A percentile compares a stretch with the other conserved stretches of the same genome.
phyloP scores from a whole-genome alignment of 1,140 invertebrate genomes.

The Belonocnema kinseyi region DNA sequence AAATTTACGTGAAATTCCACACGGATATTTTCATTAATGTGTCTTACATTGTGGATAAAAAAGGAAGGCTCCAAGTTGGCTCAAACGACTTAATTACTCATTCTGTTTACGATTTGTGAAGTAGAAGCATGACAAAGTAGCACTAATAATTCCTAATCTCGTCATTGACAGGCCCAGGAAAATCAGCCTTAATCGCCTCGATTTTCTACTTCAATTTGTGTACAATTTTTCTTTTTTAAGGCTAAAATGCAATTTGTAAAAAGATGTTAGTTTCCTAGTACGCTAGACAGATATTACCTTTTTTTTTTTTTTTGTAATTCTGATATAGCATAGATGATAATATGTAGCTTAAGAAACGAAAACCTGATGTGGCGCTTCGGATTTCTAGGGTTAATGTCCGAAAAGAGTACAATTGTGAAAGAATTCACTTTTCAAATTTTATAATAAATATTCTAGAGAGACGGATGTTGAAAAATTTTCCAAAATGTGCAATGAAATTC shows the following conservation, averaged over 20 bases:
- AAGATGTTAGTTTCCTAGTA: slow-evolving; percentile 46
- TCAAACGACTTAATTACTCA: slow-evolving; percentile 10
- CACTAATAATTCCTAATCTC: background rate
- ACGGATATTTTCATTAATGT: too few relatives aligned
- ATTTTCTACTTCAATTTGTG: slow-evolving; percentile 32
- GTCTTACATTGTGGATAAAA: too few relatives aligned
- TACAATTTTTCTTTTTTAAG: slow-evolving; percentile 41
- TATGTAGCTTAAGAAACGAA: slow-evolving; percentile 29
- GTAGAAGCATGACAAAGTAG: slow-evolving; percentile 30
- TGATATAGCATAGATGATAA: slow-evolving; percentile 34
- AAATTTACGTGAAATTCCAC: too few relatives aligned
- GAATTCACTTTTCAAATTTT: slow-evolving; percentile 38
- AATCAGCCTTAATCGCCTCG: background rate
- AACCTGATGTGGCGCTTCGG: slow-evolving; percentile 5
- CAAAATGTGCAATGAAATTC: background rate
- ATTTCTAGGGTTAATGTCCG: slow-evolving; percentile 16
- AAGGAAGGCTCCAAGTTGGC: background rate
- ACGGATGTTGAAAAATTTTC: background rate
- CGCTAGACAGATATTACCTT: slow-evolving; percentile 43
- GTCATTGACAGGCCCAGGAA: background rate
- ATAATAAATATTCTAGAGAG: slow-evolving; percentile 30
- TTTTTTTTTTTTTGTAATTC: slow-evolving; percentile 39
- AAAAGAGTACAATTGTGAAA: slow-evolving; percentile 37
- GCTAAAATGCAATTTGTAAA: slow-evolving; percentile 37
- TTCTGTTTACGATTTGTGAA: slow-evolving; percentile 38